Percentiles rank a stretch among this genome's conserved stretches.
Evolutionary conservation across 2,888 invertebrate species (phyloP).

Genomic region (Nebria brevicollis): DNA sequence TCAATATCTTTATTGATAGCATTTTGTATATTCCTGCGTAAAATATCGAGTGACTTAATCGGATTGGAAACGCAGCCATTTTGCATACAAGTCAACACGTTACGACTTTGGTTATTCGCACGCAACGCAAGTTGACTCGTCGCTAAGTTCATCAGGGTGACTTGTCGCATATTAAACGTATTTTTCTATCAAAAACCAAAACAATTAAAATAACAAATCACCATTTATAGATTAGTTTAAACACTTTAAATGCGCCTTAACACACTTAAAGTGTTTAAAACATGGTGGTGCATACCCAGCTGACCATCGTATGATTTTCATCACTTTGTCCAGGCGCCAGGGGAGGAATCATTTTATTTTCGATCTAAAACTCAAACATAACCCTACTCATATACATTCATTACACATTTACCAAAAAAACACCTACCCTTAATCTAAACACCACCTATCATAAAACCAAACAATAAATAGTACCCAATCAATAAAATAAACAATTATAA

Average conservation of each 20-base stretch:
- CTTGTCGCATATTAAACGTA: slow-evolving; percentile 75
- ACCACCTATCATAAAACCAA: too few species aligned
- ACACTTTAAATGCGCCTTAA: too few species aligned
- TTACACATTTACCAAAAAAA: neutral
- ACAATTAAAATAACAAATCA: neutral
- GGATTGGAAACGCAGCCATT: slow-evolving; percentile 69
- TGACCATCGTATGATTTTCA: slow-evolving; percentile 62
- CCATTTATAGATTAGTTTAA: too few species aligned
- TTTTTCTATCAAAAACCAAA: slow-evolving; percentile 61
- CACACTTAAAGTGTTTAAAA: neutral
- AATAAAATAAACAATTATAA: too few species aligned
- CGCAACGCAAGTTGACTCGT: slow-evolving; percentile 70
- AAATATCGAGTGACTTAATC: slow-evolving; percentile 77
- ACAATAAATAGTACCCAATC: too few species aligned
- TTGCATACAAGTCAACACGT: slow-evolving; percentile 59
- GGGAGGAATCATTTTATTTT: slow-evolving; percentile 62
- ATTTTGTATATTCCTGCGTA: slow-evolving; percentile 80
- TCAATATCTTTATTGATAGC: slow-evolving; percentile 83
- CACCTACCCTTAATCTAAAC: neutral
- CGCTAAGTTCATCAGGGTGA: slow-evolving; percentile 77
- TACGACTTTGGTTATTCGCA: slow-evolving; percentile 64
- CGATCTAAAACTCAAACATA: neutral
- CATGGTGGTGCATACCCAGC: slow-evolving; percentile 58
- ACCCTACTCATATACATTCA: neutral
- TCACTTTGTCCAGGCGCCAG: slow-evolving; percentile 60